Percentiles rank a stretch among this genome's conserved stretches.
Conservation (phyloP, 2,113 vertebrate genomes). For the Phalacrocorax pelagicus region DNA sequence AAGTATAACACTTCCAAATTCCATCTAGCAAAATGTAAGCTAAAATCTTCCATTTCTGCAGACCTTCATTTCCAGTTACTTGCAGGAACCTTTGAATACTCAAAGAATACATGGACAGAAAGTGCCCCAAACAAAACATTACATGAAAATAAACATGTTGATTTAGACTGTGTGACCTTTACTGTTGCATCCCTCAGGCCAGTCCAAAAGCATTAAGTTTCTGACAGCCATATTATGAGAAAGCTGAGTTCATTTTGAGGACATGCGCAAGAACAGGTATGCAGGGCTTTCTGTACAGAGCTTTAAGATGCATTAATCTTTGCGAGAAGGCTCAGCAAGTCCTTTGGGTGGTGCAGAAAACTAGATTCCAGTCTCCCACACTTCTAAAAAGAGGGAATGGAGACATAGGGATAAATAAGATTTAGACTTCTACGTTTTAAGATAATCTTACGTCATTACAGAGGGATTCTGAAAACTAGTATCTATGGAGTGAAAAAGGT, state of each 20-base stretch:
- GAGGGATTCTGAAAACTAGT: not conserved
- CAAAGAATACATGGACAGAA: not conserved
- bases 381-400: not conserved
- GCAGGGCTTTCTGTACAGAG: not conserved
- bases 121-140: not conserved
- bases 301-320: not conserved
- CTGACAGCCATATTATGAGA: not conserved
- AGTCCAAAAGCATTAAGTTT: not conserved
- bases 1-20: not conserved
- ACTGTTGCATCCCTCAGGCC: not conserved
- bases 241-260: not conserved
- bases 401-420: not conserved
- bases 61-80: not conserved
- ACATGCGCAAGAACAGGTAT: not conserved
- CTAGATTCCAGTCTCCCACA: not conserved
- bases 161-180: not conserved
- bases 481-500: not conserved
- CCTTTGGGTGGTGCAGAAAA: not conserved
- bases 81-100: not conserved
- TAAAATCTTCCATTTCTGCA: not conserved
- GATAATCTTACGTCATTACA: not conserved
- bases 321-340: not conserved
- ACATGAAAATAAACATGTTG: not conserved
- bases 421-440: not conserved
- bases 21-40: not conserved